These are phyloP conservation scores for Boloria euphrosyne DNA, from an alignment of 2,888 invertebrate species.

Conservation along the genomic window DNA sequence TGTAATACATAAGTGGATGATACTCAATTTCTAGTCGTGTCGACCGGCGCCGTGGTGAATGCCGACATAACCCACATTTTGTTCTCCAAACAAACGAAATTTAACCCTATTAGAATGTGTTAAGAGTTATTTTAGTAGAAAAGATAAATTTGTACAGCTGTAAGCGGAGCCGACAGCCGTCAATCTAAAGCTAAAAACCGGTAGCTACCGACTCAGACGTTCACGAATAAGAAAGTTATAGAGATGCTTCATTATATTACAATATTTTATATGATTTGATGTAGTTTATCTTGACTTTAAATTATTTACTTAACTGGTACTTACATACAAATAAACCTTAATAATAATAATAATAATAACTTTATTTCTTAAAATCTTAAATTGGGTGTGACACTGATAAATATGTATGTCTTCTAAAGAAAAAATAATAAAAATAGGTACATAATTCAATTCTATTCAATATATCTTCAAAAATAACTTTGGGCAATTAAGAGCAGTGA, in stretches of 20 bases:
- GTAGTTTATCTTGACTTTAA: conserved; percentile 30
- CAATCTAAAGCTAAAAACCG: conserved; percentile 81
- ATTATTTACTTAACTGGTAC: no score
- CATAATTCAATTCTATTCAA: no score
- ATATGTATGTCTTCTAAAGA: no score
- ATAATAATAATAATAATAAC: no score
- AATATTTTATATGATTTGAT: not conserved
- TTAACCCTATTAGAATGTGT: conserved; percentile 43
- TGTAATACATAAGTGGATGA: conserved; percentile 80
- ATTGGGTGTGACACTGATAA: no score
- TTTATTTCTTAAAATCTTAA: no score
- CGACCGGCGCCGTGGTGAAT: conserved; percentile 76
- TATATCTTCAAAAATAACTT: no score
- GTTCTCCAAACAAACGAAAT: conserved; percentile 41
- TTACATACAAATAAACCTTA: no score
- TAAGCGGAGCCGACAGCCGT: conserved; percentile 80
- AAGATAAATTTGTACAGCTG: conserved; percentile 53
- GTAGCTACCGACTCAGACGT: conserved; percentile 76
- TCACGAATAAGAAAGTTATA: conserved; percentile 72
- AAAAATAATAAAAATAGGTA: no score
- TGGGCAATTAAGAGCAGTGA: no score
- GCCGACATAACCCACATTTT: conserved; percentile 49
- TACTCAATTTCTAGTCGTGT: conserved; percentile 75
- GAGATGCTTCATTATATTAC: conserved; percentile 50
- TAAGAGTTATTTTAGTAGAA: conserved; percentile 41